Evolutionary conservation across 2,797 vertebrate genomes (phyloP).

Genomic region (Pseudochirops corinnae): DNA sequence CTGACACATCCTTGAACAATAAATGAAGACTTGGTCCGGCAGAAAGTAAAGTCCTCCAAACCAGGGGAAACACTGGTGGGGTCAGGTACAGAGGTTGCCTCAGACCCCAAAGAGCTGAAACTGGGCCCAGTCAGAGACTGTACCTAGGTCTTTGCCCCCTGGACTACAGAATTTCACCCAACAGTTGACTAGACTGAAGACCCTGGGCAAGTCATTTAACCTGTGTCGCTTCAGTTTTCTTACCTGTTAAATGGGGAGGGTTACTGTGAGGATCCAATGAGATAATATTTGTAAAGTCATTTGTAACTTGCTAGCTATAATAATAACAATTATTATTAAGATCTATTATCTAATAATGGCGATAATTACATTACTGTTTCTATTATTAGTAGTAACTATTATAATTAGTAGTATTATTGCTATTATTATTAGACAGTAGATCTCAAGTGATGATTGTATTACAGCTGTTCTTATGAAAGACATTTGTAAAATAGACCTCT

Average conservation of each 20-base stretch:
- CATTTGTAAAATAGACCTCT: background rate
- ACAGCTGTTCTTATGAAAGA: background rate
- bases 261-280: background rate
- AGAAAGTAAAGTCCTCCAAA: background rate
- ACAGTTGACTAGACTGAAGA: background rate
- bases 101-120: background rate
- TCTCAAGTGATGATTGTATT: background rate
- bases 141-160: background rate
- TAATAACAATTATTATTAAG: background rate
- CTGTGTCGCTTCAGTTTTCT: background rate
- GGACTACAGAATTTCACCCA: background rate
- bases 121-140: background rate
- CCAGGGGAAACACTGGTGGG: background rate
- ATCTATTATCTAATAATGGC: background rate
- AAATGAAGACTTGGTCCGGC: background rate
- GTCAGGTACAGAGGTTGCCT: background rate
- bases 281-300: background rate
- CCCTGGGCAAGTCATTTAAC: background rate
- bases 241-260: background rate
- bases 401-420: background rate
- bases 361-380: background rate
- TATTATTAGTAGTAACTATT: background rate
- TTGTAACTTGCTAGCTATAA: background rate
- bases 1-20: background rate
- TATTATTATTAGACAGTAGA: background rate